phyloP scores from a whole-genome alignment of 2,888 invertebrate genomes.

The Athripsodes cinereus region DNA sequence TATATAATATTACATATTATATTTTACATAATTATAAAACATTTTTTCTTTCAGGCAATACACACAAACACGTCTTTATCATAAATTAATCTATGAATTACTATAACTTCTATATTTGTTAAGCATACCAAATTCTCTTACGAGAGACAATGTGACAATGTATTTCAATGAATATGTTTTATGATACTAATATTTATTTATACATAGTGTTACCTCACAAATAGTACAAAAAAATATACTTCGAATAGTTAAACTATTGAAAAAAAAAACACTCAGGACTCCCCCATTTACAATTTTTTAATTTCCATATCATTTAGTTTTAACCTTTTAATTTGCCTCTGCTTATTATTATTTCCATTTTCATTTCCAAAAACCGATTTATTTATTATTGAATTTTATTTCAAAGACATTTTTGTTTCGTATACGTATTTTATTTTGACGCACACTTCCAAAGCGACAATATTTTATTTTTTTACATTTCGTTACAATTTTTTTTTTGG shows the following conservation, averaged over 20 bases:
- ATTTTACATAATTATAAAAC: neutral
- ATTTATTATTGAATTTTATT: slow-evolving; percentile 33
- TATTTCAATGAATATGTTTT: neutral
- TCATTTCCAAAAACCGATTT: neutral
- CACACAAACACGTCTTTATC: neutral
- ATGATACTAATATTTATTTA: neutral
- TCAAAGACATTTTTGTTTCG: slow-evolving; percentile 29
- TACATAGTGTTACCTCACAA: neutral
- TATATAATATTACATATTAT: slow-evolving; percentile 14
- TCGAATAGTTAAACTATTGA: too few relatives aligned
- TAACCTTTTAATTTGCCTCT: slow-evolving; percentile 25
- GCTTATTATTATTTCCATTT: slow-evolving; percentile 15
- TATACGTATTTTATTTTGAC: slow-evolving; percentile 3
- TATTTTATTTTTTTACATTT: slow-evolving; percentile 10
- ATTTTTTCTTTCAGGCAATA: neutral
- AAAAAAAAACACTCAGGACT: slow-evolving; percentile 26
- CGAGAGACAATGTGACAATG: neutral
- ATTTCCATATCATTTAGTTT: slow-evolving; percentile 15
- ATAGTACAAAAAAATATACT: neutral
- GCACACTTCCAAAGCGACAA: neutral
- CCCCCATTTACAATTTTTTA: slow-evolving; percentile 23
- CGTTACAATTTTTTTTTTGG: slow-evolving; percentile 8
- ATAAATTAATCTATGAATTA: neutral
- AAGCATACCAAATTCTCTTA: neutral
- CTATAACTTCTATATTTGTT: neutral